Evolutionary conservation across 2,113 vertebrate species (phyloP), one percentile per base, ranked within the genome.

Genomic region (Podarcis cretensis): DNA sequence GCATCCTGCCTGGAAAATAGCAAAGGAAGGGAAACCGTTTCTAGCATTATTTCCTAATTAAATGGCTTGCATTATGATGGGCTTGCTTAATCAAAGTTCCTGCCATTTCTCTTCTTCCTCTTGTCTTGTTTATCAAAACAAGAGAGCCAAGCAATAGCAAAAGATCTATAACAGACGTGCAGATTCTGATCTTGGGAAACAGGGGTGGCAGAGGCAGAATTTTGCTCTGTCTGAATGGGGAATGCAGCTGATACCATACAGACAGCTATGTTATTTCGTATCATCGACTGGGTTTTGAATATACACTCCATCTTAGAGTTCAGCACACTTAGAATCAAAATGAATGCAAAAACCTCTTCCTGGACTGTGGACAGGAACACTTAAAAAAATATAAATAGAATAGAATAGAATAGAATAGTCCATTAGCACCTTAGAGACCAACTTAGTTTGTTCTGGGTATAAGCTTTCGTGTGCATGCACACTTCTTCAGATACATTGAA

Each of bases 1-100:
- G 90, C 93, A 95, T 95, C 95, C 94, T 93, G 95, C 94, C 89
- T 92, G 93, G 83, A 94, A 92, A 96, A 95, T 86, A 95, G 89
- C 92, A 94, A 91, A 94, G 93, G 93, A 94, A 95, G 90, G 91
- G 90, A 93, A 94, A 90, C 23, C 0, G 89, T 93, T 94, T 81
- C 92, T 89, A 93, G 66, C 95, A 95, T 95, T 95, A 89, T 93
- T 95, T 94, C 92, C 92, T 94, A 93, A 95, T 96, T 95, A 94
- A 92, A 94, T 88, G 90, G 86, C 91, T 95, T 94, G 93, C 88
- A 95, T 89, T 16, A 89, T 90, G 92, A 89, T 89, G 40, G 90
- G 94, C 89, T 66, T 75, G 1, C 23, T 92, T 91, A 95, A 63
- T 63, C 13, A 94, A 91, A 95, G 90, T 95, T 92, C 92, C 93